Percentiles rank a stretch among this genome's conserved stretches.
Conservation (phyloP, 1,140 invertebrate species). For the Ceratitis capitata region DNA sequence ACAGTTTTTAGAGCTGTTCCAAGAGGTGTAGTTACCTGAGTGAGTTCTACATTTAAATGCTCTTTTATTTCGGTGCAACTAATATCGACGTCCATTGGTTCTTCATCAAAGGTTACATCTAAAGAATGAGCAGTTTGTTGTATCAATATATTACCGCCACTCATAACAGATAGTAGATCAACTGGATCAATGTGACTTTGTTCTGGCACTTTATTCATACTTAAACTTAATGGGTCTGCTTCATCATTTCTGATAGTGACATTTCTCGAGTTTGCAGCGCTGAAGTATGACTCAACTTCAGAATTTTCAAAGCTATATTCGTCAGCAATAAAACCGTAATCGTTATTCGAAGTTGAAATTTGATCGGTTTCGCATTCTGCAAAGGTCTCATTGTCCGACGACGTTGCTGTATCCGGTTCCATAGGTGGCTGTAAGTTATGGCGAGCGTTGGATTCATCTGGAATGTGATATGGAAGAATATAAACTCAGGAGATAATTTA, state of each 20-base stretch:
- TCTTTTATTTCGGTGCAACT: constrained; percentile 49
- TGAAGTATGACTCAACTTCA: constrained; percentile 54
- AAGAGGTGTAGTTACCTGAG: neutral
- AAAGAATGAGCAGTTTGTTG: neutral
- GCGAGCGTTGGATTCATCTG: neutral
- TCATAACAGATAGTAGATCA: neutral
- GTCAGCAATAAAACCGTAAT: constrained; percentile 32
- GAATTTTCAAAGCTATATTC: constrained; percentile 7
- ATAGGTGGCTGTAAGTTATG: neutral
- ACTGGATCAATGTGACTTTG: neutral
- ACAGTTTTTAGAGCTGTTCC: neutral
- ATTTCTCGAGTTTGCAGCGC: constrained; percentile 43
- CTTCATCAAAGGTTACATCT: constrained; percentile 34
- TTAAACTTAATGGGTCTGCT: constrained; percentile 12
- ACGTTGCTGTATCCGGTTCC: constrained; percentile 34
- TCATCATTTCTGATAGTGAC: neutral
- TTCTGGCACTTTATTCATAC: neutral
- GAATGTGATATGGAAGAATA: neutral
- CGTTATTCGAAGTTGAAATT: neutral
- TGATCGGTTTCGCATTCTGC: constrained; percentile 50
- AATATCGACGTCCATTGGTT: constrained; percentile 61
- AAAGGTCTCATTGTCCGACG: constrained; percentile 57
- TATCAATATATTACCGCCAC: neutral
- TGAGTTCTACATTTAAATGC: neutral
- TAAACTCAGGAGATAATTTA: too few species aligned